These are phyloP conservation scores for Copidosoma aretas DNA, from an alignment of 2,888 invertebrate species.

Conservation along the genomic window DNA sequence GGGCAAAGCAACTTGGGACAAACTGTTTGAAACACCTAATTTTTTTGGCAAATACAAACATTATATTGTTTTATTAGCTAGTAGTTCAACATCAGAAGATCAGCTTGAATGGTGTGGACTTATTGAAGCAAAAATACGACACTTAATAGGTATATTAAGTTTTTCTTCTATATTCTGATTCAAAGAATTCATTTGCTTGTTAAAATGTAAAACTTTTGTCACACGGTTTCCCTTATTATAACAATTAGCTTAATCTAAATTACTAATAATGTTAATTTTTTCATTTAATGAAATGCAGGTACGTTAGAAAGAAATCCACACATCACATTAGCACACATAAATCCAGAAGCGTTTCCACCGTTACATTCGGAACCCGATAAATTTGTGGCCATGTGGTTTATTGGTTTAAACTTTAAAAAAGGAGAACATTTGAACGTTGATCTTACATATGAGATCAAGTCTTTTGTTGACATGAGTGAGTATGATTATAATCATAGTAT, in stretches of 20 bases:
- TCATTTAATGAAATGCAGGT: conserved; percentile 9
- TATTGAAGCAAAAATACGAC: conserved; percentile 94
- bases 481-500: not conserved
- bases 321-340: conserved; percentile 93
- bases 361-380: conserved; percentile 65
- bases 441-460: conserved; percentile 89
- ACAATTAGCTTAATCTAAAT: not conserved
- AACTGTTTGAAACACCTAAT: conserved; percentile 91
- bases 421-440: conserved; percentile 89
- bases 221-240: too few relatives aligned
- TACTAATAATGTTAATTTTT: not conserved
- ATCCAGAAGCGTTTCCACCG: conserved; percentile 85
- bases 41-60: conserved; percentile 94
- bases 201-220: too few relatives aligned
- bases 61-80: conserved; percentile 90
- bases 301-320: conserved; percentile 87
- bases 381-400: conserved; percentile 94
- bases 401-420: conserved; percentile 92
- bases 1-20: conserved; percentile 81
- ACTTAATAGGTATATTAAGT: conserved; percentile 65
- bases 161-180: conserved; percentile 62
- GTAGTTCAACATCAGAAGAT: conserved; percentile 69
- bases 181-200: conserved; percentile 81
- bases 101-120: conserved; percentile 96
- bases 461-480: conserved; percentile 87